Evolutionary conservation across 2,888 invertebrate species (phyloP).

Genomic region (Cosmia trapezina): DNA sequence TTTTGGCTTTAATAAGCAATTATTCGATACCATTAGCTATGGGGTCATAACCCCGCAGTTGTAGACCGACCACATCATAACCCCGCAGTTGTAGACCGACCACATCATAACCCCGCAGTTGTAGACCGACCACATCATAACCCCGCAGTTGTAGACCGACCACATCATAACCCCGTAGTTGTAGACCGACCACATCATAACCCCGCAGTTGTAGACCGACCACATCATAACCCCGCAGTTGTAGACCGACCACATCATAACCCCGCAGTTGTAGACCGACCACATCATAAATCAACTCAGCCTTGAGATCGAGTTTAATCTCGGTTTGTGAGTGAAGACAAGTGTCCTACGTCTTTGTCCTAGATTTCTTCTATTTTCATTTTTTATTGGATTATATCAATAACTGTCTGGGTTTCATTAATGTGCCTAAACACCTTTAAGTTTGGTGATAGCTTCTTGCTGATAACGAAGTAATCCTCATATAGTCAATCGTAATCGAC

Average conservation of each 20-base stretch:
- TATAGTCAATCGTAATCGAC: constrained; percentile 15
- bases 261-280: constrained; percentile 32
- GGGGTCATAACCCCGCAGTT: constrained; percentile 42
- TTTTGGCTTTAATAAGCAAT: constrained; percentile 45
- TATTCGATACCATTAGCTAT: constrained; percentile 47
- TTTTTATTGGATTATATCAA: not conserved
- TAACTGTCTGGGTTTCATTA: too few relatives aligned
- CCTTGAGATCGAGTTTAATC: constrained; percentile 29
- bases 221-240: constrained; percentile 39
- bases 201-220: constrained; percentile 29
- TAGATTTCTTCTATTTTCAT: not conserved
- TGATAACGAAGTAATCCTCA: not conserved
- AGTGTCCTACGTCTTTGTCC: not conserved
- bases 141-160: constrained; percentile 29
- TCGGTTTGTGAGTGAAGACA: constrained; percentile 5
- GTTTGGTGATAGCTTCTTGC: too few relatives aligned
- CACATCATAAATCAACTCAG: constrained; percentile 40
- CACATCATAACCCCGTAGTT: constrained; percentile 39
- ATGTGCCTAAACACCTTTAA: too few relatives aligned
- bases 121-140: constrained; percentile 38
- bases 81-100: constrained; percentile 29
- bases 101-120: constrained; percentile 39
- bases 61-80: constrained; percentile 38
- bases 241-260: constrained; percentile 35
- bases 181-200: constrained; percentile 38